phyloP scores from a whole-genome alignment of 2,888 invertebrate genomes.

The Drosophila mimica region DNA sequence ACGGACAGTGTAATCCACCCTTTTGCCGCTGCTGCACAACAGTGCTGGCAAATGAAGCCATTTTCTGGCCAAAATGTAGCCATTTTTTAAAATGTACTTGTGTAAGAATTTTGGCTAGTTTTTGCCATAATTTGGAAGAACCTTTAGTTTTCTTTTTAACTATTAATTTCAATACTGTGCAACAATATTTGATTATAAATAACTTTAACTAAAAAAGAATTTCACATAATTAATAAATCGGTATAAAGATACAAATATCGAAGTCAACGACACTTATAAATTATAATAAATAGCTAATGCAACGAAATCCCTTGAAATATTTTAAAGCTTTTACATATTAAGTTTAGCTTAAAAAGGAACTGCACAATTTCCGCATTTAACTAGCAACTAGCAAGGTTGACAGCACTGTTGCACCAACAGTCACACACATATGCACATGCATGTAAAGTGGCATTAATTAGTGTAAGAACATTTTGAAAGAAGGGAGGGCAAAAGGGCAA shows the following conservation, averaged over 20 bases:
- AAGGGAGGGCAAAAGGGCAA: constrained; percentile 69
- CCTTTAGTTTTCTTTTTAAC: neutral
- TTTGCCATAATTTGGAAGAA: neutral
- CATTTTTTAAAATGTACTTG: neutral
- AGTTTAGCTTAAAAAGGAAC: neutral
- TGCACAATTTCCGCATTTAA: neutral
- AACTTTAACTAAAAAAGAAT: neutral
- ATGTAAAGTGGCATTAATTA: constrained; percentile 72
- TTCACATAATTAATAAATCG: neutral
- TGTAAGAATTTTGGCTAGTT: neutral
- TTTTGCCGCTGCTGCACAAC: constrained; percentile 44
- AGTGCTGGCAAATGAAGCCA: neutral
- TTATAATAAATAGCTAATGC: neutral
- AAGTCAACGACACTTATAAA: neutral
- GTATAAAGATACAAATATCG: neutral
- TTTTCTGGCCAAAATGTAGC: neutral
- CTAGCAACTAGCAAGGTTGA: neutral
- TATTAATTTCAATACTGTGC: neutral
- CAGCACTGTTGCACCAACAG: constrained; percentile 11
- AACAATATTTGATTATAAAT: neutral
- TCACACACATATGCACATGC: constrained; percentile 7
- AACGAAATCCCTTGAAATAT: neutral
- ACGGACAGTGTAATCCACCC: constrained; percentile 71
- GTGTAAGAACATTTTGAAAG: constrained; percentile 45
- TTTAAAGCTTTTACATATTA: neutral